Evolutionary conservation across 2,888 invertebrate genomes (phyloP).

Genomic region (Parnassius glacialis): DNA sequence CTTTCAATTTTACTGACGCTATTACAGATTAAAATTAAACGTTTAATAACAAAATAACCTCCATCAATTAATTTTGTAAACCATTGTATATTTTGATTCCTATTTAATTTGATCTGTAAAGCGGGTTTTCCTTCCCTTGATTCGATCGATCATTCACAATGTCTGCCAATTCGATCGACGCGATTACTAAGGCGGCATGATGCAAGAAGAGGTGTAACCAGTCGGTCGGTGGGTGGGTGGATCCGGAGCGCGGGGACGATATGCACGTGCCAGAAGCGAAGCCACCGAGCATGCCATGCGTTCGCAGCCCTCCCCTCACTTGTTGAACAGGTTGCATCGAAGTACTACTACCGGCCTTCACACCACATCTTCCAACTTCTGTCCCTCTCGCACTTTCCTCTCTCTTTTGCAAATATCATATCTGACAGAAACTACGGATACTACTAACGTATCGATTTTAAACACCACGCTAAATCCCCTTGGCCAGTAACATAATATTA

Average conservation of each 20-base stretch:
- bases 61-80: too few relatives aligned
- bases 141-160: constrained; percentile 47
- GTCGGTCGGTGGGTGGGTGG: constrained; percentile 49
- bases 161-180: constrained; percentile 72
- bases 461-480: neutral
- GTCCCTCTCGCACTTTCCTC: constrained; percentile 26
- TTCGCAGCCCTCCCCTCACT: constrained; percentile 62
- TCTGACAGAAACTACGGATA: constrained; percentile 19
- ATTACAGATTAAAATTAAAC: too few relatives aligned
- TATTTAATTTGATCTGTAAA: constrained; percentile 4
- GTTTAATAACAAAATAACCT: too few relatives aligned
- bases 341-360: constrained; percentile 44
- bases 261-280: constrained; percentile 48
- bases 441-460: constrained; percentile 25
- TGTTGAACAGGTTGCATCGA: constrained; percentile 61
- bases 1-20: too few relatives aligned
- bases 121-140: constrained; percentile 24
- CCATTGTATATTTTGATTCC: too few relatives aligned
- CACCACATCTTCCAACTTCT: constrained; percentile 39
- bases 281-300: constrained; percentile 67
- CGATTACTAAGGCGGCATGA: constrained; percentile 63
- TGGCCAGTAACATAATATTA: too few relatives aligned
- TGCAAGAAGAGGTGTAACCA: constrained; percentile 48
- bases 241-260: constrained; percentile 33
- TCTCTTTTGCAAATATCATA: constrained; percentile 21